Conservation (phyloP, 1,140 invertebrate species). For the Nephila pilipes region DNA sequence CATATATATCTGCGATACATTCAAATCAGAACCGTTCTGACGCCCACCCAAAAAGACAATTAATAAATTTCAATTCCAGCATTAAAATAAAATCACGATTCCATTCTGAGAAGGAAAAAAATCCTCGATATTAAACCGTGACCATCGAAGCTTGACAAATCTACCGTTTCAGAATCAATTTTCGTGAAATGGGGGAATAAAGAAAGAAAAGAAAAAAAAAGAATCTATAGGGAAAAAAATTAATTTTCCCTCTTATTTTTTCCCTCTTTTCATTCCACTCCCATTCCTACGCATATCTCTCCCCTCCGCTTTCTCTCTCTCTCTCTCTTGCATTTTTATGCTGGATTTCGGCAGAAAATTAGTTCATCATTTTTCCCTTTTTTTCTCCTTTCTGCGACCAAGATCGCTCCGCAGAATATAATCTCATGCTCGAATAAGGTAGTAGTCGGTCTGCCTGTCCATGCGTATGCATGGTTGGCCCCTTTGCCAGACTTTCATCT, state of each 20-base stretch:
- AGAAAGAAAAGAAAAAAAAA: not conserved
- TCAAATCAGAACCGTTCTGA: too few species aligned
- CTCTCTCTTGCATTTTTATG: constrained; percentile 25
- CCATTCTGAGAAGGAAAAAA: too few species aligned
- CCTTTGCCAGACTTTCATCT: constrained; percentile 53
- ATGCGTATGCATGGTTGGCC: constrained; percentile 49
- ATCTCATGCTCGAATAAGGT: constrained; percentile 21
- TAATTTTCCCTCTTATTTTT: constrained; percentile 10
- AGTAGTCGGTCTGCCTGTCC: constrained; percentile 41
- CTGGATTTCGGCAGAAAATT: constrained; percentile 54
- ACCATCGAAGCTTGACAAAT: constrained; percentile 14
- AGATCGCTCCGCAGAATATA: constrained; percentile 19
- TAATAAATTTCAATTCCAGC: too few species aligned
- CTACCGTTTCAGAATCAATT: constrained; percentile 23
- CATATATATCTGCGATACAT: too few species aligned
- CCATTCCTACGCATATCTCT: not conserved
- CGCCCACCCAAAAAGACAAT: too few species aligned
- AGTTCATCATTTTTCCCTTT: constrained; percentile 37
- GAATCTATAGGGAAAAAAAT: not conserved
- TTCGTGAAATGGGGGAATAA: not conserved
- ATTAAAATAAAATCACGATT: too few species aligned
- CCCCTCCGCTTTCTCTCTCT: too few species aligned
- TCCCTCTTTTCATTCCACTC: not conserved
- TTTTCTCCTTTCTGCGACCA: not conserved
- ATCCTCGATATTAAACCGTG: too few species aligned